Percentiles rank a stretch among this genome's conserved stretches.
Evolutionary conservation across 2,888 invertebrate genomes (phyloP).

Genomic region (Brachypalpus laphriformis): DNA sequence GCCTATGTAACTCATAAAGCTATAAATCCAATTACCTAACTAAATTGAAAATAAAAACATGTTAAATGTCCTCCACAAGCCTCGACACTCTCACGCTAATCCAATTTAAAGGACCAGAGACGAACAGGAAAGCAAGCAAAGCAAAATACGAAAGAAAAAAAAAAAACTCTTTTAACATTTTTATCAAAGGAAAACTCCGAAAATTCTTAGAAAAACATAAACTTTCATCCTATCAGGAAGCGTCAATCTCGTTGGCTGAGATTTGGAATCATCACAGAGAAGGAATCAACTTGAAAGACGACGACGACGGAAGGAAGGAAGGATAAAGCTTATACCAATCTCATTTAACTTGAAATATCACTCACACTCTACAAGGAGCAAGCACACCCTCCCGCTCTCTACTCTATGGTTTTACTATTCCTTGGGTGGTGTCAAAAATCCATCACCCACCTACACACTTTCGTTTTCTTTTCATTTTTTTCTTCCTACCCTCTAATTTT

Average conservation of each 20-base stretch:
- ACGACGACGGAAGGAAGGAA: constrained; percentile 46
- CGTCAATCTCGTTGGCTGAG: constrained; percentile 64
- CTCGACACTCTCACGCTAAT: constrained; percentile 24
- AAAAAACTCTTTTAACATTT: constrained; percentile 9
- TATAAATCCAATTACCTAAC: constrained; percentile 32
- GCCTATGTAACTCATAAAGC: background rate
- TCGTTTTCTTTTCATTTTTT: constrained; percentile 38
- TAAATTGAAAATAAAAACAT: constrained; percentile 38
- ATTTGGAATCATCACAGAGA: constrained; percentile 54
- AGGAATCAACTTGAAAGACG: constrained; percentile 60
- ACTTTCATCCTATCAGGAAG: constrained; percentile 57
- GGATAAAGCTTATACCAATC: constrained; percentile 69
- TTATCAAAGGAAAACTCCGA: constrained; percentile 37
- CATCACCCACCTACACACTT: constrained; percentile 47
- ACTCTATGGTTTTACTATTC: constrained; percentile 46
- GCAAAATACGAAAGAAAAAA: background rate
- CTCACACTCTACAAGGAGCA: constrained; percentile 10
- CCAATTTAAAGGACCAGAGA: constrained; percentile 23
- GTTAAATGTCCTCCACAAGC: constrained; percentile 13
- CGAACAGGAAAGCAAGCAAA: background rate
- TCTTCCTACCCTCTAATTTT: background rate
- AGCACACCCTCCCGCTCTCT: constrained; percentile 5
- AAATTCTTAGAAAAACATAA: constrained; percentile 22
- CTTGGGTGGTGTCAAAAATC: constrained; percentile 63
- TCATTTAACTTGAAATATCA: constrained; percentile 65